A percentile compares a stretch with the other conserved stretches of the same genome.
These are phyloP conservation scores for Drosophila diplacantha DNA, from an alignment of 2,888 invertebrate species.

Conservation along the genomic window DNA sequence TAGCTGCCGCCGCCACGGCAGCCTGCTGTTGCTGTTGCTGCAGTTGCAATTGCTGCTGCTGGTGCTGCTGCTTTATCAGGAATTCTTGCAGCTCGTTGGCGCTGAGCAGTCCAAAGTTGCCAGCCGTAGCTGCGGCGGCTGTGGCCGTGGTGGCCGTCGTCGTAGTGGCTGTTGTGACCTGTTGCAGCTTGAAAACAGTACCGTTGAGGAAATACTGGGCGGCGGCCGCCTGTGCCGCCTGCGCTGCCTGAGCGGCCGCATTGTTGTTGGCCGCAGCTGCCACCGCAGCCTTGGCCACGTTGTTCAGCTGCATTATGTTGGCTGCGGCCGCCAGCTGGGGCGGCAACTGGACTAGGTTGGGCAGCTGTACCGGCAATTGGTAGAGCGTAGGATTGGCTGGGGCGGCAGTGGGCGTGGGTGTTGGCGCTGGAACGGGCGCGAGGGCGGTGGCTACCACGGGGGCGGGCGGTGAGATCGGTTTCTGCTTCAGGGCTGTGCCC, in stretches of 20 bases:
- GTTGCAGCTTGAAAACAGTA: constrained; percentile 77
- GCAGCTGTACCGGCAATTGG: constrained; percentile 81
- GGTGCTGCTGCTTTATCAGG: constrained; percentile 68
- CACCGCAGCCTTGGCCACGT: constrained; percentile 74
- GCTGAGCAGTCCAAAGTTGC: constrained; percentile 69
- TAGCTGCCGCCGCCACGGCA: constrained; percentile 47
- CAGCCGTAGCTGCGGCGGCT: constrained; percentile 61
- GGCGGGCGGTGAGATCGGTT: constrained; percentile 30
- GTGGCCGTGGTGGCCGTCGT: constrained; percentile 74
- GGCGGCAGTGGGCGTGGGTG: constrained; percentile 37
- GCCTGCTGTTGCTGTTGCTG: constrained; percentile 49
- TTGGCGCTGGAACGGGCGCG: constrained; percentile 13
- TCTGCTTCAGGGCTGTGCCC: constrained; percentile 30
- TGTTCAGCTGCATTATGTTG: constrained; percentile 77
- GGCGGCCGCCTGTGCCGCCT: constrained; percentile 64
- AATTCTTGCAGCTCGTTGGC: constrained; percentile 70
- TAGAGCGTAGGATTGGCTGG: constrained; percentile 76
- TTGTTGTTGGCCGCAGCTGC: constrained; percentile 63
- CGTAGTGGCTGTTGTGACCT: constrained; percentile 74
- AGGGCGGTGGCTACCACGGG: constrained; percentile 18
- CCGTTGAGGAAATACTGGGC: constrained; percentile 77
- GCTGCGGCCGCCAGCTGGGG: constrained; percentile 80
- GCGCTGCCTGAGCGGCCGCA: constrained; percentile 70
- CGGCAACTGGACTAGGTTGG: constrained; percentile 83
- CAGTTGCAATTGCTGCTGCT: constrained; percentile 45